phyloP scores from a whole-genome alignment of 2,888 invertebrate genomes.

The Galeruca laticollis region DNA sequence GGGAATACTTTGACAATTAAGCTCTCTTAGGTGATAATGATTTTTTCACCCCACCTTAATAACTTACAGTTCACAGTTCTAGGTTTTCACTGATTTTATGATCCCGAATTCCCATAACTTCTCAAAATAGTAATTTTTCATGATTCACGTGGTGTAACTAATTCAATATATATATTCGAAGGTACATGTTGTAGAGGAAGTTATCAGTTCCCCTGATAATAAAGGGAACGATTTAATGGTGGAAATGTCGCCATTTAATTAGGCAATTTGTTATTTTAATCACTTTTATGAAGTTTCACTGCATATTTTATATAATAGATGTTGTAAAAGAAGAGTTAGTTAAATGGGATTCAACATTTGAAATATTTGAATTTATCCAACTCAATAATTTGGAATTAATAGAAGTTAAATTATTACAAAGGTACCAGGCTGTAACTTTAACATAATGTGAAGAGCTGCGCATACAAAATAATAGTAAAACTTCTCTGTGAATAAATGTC shows the following conservation, averaged over 20 bases:
- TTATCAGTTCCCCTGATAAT: slow-evolving; percentile 52
- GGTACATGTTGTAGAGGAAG: slow-evolving; percentile 51
- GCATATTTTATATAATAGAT: slow-evolving; percentile 32
- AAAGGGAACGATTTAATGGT: slow-evolving; percentile 49
- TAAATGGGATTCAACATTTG: slow-evolving; percentile 9
- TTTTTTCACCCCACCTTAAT: too few species aligned
- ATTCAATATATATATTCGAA: slow-evolving; percentile 48
- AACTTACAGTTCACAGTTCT: neutral
- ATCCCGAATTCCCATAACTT: neutral
- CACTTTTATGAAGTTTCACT: slow-evolving; percentile 37
- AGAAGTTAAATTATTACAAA: neutral
- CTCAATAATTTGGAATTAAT: neutral
- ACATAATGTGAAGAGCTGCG: too few species aligned
- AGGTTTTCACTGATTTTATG: neutral
- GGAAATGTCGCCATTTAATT: slow-evolving; percentile 37
- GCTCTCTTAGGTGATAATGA: too few species aligned
- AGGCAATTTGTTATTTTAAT: slow-evolving; percentile 39
- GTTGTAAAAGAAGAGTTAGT: slow-evolving; percentile 1
- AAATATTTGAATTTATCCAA: neutral
- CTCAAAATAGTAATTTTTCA: slow-evolving; percentile 33
- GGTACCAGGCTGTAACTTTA: too few species aligned
- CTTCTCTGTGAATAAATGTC: too few species aligned
- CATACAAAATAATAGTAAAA: too few species aligned
- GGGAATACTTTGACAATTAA: too few species aligned
- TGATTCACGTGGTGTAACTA: slow-evolving; percentile 57